Evolutionary conservation across 35 echinoderm and acorn worm genomes (phyloP).

Genomic region (Chiridota heheva): DNA sequence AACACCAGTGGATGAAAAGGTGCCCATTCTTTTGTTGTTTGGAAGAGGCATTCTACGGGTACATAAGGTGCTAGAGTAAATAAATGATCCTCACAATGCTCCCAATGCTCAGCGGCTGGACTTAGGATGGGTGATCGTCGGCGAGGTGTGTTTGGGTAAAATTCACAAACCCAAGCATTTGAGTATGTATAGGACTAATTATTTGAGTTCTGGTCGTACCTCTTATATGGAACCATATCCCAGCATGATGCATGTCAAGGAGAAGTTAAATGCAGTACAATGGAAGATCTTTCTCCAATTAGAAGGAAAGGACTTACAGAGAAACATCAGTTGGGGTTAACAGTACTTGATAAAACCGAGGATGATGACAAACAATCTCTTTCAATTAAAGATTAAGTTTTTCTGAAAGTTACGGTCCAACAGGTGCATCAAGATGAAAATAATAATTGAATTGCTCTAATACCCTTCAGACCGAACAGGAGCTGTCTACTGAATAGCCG

Average conservation of each 20-base stretch:
- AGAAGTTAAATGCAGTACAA: neutral
- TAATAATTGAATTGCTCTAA: slow-evolving; percentile 21
- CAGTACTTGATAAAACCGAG: no score
- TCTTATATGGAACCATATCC: neutral
- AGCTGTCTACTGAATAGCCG: slow-evolving; percentile 18
- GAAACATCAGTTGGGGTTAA: no score
- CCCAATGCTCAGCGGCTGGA: slow-evolving; percentile 11
- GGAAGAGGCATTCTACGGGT: slow-evolving; percentile 16
- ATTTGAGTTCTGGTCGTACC: neutral
- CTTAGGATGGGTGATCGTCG: slow-evolving; percentile 1
- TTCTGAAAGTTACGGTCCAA: no score
- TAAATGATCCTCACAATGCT: no score
- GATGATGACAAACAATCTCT: no score
- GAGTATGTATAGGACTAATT: neutral
- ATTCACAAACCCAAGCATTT: neutral
- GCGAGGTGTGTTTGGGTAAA: slow-evolving; percentile 11
- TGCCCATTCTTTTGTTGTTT: slow-evolving; percentile 4
- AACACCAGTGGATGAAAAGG: neutral
- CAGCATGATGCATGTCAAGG: neutral
- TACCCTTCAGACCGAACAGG: slow-evolving; percentile 3
- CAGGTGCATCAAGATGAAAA: no score
- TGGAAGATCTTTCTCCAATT: no score
- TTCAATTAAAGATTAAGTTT: no score
- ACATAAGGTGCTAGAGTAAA: slow-evolving; percentile 17
- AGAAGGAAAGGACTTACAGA: no score